Evolutionary conservation across 2,888 invertebrate genomes (phyloP).

Genomic region (Tethea ocularis): DNA sequence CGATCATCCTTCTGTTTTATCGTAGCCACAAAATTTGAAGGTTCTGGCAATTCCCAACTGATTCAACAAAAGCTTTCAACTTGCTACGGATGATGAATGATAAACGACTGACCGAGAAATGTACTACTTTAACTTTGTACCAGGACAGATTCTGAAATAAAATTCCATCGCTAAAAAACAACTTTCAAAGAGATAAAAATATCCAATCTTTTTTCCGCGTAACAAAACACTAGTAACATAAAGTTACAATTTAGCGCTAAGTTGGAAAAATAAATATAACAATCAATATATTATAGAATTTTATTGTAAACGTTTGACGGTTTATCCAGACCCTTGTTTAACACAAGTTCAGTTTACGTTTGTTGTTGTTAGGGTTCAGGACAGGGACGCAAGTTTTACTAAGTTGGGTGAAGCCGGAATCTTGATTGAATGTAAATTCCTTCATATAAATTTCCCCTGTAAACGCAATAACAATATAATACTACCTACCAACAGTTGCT

Average conservation of each 20-base stretch:
- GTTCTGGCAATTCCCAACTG: no score
- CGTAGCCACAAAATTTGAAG: no score
- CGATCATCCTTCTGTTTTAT: no score
- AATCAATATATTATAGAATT: neutral
- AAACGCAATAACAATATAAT: neutral
- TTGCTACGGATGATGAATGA: neutral
- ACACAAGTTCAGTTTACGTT: neutral
- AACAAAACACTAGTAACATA: neutral
- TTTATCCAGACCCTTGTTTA: constrained; percentile 2
- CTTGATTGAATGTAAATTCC: constrained; percentile 7
- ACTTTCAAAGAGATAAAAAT: neutral
- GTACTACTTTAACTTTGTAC: neutral
- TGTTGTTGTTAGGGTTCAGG: constrained; percentile 3
- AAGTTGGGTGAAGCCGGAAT: constrained; percentile 7
- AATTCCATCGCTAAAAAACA: neutral
- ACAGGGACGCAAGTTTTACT: neutral
- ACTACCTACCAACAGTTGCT: neutral
- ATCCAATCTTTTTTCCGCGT: neutral
- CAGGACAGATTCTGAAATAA: no score
- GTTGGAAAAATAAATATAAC: neutral
- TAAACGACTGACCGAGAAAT: neutral
- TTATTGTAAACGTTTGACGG: neutral
- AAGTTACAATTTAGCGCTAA: neutral
- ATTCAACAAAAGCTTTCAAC: neutral
- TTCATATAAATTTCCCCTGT: neutral